Evolutionary conservation across 2,113 vertebrate genomes (phyloP).

Genomic region (Agapornis roseicollis): DNA sequence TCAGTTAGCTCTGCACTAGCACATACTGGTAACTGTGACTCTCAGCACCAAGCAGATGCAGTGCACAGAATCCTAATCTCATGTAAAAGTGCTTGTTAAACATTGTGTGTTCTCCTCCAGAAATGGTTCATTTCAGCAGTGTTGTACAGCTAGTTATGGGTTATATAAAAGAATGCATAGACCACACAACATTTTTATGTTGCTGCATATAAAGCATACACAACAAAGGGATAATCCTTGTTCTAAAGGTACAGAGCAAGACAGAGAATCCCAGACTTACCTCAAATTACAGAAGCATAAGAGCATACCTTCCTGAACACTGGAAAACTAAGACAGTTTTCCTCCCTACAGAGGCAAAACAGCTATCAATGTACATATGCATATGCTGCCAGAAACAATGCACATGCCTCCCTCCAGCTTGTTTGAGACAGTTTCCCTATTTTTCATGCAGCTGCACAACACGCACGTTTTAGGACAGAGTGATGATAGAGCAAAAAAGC

Average conservation of each 20-base stretch:
- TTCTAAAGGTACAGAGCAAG: neutral
- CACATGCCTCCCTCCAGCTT: neutral
- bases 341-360: neutral
- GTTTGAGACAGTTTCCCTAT: neutral
- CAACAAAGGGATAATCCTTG: neutral
- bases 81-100: neutral
- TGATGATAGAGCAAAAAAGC: neutral
- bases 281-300: neutral
- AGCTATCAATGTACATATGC: neutral
- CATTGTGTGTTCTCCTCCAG: fast-evolving
- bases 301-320: neutral
- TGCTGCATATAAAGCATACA: neutral
- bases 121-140: neutral
- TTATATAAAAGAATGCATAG: neutral
- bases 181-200: neutral
- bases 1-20: neutral
- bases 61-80: neutral
- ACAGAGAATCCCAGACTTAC: neutral
- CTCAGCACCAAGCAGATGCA: neutral
- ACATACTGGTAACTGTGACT: neutral
- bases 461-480: neutral
- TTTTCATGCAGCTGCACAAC: neutral
- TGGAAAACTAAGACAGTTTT: neutral
- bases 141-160: neutral
- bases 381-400: neutral